phyloP scores from a whole-genome alignment of 2,797 vertebrate genomes.

The Takifugu rubripes region DNA sequence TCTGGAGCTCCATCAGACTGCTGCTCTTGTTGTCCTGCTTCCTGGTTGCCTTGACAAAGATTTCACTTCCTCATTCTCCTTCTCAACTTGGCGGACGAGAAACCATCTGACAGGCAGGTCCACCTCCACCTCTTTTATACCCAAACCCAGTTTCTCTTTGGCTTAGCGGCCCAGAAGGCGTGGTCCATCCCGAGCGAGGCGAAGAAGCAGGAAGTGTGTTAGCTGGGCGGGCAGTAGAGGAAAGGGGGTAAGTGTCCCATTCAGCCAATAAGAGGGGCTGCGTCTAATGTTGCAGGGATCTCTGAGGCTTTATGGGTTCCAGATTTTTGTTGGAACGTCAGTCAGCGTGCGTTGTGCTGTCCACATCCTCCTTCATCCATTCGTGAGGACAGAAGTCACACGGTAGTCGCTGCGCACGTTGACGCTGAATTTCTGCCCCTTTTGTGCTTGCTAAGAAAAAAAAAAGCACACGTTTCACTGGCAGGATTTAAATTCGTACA shows the following conservation, averaged over 20 bases:
- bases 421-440: slow-evolving; percentile 1
- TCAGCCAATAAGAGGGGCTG: slow-evolving; percentile 66
- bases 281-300: slow-evolving; percentile 76
- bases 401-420: slow-evolving; percentile 14
- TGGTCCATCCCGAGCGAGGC: slow-evolving; percentile 41
- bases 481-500: slow-evolving; percentile 9
- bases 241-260: slow-evolving; percentile 75
- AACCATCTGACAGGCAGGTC: slow-evolving; percentile 71
- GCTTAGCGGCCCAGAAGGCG: slow-evolving; percentile 50
- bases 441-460: neutral
- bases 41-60: slow-evolving; percentile 52
- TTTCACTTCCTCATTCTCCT: slow-evolving; percentile 55
- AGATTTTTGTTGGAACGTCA: slow-evolving; percentile 76
- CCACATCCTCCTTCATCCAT: slow-evolving; percentile 43
- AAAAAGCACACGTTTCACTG: slow-evolving; percentile 5
- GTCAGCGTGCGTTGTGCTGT: slow-evolving; percentile 53
- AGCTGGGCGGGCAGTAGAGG: slow-evolving; percentile 53
- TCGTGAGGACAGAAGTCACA: slow-evolving; percentile 21
- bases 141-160: slow-evolving; percentile 54
- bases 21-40: slow-evolving; percentile 35
- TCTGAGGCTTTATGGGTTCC: slow-evolving; percentile 85
- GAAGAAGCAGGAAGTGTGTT: slow-evolving; percentile 67
- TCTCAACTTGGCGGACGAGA: slow-evolving; percentile 62
- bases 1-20: slow-evolving; percentile 60
- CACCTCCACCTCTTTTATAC: slow-evolving; percentile 70